Conservation (phyloP, 2,888 invertebrate genomes). For the Phalangium opilio region DNA sequence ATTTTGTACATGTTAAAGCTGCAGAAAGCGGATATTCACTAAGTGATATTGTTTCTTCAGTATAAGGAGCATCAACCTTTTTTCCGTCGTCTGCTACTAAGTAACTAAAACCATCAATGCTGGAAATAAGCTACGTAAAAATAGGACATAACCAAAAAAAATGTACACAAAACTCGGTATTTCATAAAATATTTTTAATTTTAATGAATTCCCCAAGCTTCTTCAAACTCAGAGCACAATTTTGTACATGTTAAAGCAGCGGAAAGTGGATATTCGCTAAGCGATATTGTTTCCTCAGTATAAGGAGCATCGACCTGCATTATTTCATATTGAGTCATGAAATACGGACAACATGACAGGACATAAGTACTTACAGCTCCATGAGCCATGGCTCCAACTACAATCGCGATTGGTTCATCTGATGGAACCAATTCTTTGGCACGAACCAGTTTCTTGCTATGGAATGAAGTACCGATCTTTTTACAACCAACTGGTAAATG, state of each 20-base stretch:
- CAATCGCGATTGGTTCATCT: constrained; percentile 68
- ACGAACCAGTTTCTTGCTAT: constrained; percentile 51
- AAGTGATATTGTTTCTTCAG: no score
- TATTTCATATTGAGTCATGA: not conserved
- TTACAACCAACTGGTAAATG: constrained; percentile 87
- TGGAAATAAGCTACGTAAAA: no score
- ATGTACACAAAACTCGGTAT: no score
- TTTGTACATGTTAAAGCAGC: constrained; percentile 93
- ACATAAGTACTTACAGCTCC: constrained; percentile 51
- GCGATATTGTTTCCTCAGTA: constrained; percentile 72
- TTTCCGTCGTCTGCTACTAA: constrained; percentile 32
- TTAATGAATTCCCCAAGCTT: constrained; percentile 65
- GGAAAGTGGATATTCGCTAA: constrained; percentile 91
- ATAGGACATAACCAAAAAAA: no score
- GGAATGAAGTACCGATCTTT: constrained; percentile 80
- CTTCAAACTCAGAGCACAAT: constrained; percentile 84
- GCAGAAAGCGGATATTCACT: constrained; percentile 94
- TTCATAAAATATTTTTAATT: not conserved
- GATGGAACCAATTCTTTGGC: constrained; percentile 62
- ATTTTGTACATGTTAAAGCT: constrained; percentile 85
- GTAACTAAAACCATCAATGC: no score
- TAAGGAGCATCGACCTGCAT: constrained; percentile 55
- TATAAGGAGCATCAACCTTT: no score
- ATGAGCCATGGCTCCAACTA: constrained; percentile 94
- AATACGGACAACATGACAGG: not conserved